These are phyloP conservation scores for Carassius gibelio DNA, from an alignment of 2,113 vertebrate species.

Conservation along the genomic window DNA sequence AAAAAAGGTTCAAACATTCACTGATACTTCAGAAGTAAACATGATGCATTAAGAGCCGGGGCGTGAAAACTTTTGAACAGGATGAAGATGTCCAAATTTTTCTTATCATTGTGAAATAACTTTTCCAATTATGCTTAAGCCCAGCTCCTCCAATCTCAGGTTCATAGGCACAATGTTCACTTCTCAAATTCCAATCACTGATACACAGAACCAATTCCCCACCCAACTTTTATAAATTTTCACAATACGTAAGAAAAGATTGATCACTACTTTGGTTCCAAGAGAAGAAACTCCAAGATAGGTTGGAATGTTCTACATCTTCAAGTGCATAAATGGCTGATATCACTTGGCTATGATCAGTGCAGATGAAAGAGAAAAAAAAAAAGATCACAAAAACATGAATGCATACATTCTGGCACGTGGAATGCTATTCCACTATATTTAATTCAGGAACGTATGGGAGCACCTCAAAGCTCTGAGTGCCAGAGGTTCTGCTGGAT, in stretches of 20 bases:
- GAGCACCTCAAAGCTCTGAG: constrained; percentile 19
- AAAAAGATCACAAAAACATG: neutral
- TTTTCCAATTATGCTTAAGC: neutral
- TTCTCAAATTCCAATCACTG: neutral
- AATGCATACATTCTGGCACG: neutral
- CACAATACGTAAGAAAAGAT: neutral
- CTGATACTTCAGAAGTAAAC: no score
- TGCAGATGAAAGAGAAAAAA: constrained; percentile 17
- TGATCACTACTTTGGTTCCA: no score
- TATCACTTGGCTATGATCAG: constrained; percentile 38
- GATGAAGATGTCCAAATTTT: no score
- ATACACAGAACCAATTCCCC: neutral
- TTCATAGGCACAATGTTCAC: neutral
- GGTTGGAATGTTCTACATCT: neutral
- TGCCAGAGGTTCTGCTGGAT: constrained; percentile 22
- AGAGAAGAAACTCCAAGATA: neutral
- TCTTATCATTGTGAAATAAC: no score
- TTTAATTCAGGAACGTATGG: neutral
- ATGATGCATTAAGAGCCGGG: no score
- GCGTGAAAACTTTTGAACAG: no score
- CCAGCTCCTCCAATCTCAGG: neutral
- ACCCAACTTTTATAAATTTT: neutral
- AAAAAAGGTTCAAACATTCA: no score
- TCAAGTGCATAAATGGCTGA: neutral
- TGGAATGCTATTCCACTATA: constrained; percentile 12